A percentile compares a stretch with the other conserved stretches of the same genome.
These are phyloP conservation scores for Notolepis coatsorum DNA, from an alignment of 2,797 vertebrate species.

Conservation along the genomic window DNA sequence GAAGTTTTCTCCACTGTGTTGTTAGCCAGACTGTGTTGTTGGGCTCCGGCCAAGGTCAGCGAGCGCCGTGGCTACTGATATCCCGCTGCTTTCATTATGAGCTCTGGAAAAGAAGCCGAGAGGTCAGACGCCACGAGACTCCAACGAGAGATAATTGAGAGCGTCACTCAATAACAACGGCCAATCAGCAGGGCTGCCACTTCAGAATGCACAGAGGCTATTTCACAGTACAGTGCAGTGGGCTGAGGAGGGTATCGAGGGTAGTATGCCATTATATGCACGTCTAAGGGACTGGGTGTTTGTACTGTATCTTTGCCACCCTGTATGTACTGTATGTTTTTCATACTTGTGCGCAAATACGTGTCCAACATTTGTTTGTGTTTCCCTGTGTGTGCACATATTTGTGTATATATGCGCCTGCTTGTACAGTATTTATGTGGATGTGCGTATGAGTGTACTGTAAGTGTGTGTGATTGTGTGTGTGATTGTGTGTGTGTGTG, in stretches of 20 bases:
- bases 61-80: constrained; percentile 19
- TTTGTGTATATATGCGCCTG: background rate
- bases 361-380: too few species aligned
- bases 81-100: constrained; percentile 56
- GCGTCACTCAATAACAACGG: constrained; percentile 60
- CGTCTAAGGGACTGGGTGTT: constrained; percentile 15
- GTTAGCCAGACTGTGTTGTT: constrained; percentile 49
- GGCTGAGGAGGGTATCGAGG: constrained; percentile 23
- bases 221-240: constrained; percentile 44
- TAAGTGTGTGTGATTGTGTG: constrained; percentile 14
- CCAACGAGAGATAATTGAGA: constrained; percentile 58
- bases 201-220: constrained; percentile 40
- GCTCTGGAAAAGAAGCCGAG: constrained; percentile 34
- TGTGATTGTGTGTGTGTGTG: background rate
- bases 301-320: constrained; percentile 25
- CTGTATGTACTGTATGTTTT: constrained; percentile 27
- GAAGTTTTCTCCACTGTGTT: constrained; percentile 54
- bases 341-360: too few species aligned
- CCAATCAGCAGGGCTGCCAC: constrained; percentile 36
- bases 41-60: constrained; percentile 51
- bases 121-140: constrained; percentile 52
- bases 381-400: constrained; percentile 8
- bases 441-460: constrained; percentile 31
- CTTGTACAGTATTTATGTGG: constrained; percentile 15
- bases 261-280: constrained; percentile 36